Percentiles rank a stretch among this genome's conserved stretches.
These are phyloP conservation scores for Drosophila tsacasi DNA, from an alignment of 1,140 invertebrate species.

Conservation along the genomic window DNA sequence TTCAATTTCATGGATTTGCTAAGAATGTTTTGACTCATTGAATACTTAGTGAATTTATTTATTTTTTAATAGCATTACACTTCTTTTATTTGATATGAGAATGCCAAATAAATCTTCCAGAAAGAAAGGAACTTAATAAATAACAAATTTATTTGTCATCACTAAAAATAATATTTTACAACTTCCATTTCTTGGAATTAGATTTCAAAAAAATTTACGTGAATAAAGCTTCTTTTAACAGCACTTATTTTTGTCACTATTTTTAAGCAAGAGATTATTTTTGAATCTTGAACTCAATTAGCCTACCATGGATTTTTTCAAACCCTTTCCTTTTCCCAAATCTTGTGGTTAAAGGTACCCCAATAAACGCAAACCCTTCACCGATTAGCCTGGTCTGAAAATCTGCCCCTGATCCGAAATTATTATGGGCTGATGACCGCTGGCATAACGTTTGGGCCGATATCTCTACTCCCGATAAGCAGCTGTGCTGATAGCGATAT, in stretches of 20 bases:
- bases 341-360: no score
- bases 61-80: no score
- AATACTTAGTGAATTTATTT: not conserved
- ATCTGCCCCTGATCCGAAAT: constrained; percentile 11
- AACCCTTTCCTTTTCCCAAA: no score
- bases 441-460: not conserved
- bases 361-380: not conserved
- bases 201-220: not conserved
- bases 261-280: no score
- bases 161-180: not conserved
- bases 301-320: not conserved
- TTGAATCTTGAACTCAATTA: no score
- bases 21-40: not conserved
- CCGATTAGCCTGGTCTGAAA: constrained; percentile 5
- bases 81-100: no score
- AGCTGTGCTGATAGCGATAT: constrained; percentile 20
- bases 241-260: no score
- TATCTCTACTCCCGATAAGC: constrained; percentile 34
- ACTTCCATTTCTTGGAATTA: not conserved
- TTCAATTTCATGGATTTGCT: not conserved
- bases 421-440: constrained; percentile 19
- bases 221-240: no score
- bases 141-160: not conserved
- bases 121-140: no score
- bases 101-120: no score